Percentiles rank a stretch among this genome's conserved stretches.
Conservation (phyloP, 2,797 vertebrate genomes). For the Liasis olivaceus region DNA sequence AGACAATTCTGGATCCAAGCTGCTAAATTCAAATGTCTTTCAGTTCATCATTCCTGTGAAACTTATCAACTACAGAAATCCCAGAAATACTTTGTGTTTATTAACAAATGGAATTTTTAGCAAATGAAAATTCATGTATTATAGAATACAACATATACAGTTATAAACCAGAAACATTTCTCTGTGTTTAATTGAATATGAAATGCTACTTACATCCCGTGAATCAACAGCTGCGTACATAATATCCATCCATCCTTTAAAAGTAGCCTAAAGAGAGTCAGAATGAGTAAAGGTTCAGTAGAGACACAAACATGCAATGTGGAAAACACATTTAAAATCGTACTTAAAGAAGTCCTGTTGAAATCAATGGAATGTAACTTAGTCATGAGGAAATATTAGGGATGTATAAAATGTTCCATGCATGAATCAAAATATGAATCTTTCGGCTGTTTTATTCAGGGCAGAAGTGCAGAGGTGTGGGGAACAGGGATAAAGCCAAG, state of each 20-base stretch:
- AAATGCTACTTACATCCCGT: constrained; percentile 85
- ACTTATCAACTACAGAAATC: neutral
- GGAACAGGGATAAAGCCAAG: neutral
- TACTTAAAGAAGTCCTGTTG: too few species aligned
- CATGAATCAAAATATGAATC: neutral
- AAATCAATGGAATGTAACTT: neutral
- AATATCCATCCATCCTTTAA: constrained; percentile 99
- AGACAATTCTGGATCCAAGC: neutral
- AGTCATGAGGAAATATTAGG: neutral
- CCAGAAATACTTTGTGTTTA: neutral
- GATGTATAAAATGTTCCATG: neutral
- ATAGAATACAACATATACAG: neutral
- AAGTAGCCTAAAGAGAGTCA: constrained; percentile 86
- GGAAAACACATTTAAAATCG: neutral
- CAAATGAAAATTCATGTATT: neutral
- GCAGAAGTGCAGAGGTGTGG: neutral
- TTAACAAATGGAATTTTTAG: neutral
- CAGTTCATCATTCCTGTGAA: neutral
- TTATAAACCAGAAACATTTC: constrained; percentile 17
- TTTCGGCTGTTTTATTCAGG: neutral
- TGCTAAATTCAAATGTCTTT: neutral
- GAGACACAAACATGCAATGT: constrained; percentile 9
- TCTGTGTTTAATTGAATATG: constrained; percentile 6
- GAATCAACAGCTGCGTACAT: constrained; percentile 99
- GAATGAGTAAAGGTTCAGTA: constrained; percentile 34